Conservation (phyloP, 2,888 invertebrate genomes). For the Lasius fuliginosus region DNA sequence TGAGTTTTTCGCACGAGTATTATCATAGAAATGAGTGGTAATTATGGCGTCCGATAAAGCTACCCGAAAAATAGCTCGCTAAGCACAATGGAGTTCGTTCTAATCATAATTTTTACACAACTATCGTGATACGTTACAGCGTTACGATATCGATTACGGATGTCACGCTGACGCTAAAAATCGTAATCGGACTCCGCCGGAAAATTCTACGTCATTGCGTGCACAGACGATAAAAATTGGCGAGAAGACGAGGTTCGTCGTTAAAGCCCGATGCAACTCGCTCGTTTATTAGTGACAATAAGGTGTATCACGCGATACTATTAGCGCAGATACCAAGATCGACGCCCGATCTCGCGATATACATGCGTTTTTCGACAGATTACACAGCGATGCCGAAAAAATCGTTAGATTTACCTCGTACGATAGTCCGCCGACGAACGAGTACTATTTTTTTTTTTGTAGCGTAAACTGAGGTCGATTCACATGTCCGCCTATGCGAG, state of each 20-base stretch:
- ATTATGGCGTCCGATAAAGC: constrained; percentile 76
- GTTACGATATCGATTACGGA: background rate
- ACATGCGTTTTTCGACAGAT: constrained; percentile 46
- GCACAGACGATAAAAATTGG: constrained; percentile 45
- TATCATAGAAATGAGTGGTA: constrained; percentile 63
- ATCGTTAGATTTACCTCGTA: constrained; percentile 83
- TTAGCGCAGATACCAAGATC: constrained; percentile 25
- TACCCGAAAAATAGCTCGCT: constrained; percentile 50
- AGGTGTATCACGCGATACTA: constrained; percentile 58
- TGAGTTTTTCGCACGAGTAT: constrained; percentile 56
- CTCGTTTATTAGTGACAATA: constrained; percentile 62
- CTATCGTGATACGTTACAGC: background rate
- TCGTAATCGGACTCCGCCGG: background rate
- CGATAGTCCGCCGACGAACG: constrained; percentile 62
- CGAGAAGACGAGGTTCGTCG: constrained; percentile 24
- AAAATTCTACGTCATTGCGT: constrained; percentile 11
- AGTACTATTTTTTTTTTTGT: constrained; percentile 73
- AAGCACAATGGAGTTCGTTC: constrained; percentile 1
- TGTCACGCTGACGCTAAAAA: background rate
- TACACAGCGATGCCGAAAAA: constrained; percentile 76
- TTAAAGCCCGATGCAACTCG: constrained; percentile 38
- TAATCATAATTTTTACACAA: constrained; percentile 15
- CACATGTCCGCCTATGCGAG: constrained; percentile 57
- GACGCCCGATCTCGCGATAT: constrained; percentile 51
- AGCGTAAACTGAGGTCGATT: constrained; percentile 70